Conservation (phyloP, 2,113 vertebrate species). For the Ptilonorhynchus violaceus region DNA sequence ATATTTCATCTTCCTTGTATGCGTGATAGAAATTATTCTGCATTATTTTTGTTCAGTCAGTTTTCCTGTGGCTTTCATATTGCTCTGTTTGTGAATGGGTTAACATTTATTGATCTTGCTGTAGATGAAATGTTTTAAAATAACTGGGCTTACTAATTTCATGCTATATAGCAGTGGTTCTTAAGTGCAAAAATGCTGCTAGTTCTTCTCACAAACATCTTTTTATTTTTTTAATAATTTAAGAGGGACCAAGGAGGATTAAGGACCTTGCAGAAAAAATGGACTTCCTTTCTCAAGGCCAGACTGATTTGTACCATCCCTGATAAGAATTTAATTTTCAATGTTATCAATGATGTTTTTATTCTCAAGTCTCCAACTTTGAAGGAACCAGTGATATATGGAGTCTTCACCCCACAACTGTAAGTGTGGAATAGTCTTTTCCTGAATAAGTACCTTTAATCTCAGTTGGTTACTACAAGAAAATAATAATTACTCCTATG, state of each 20-base stretch:
- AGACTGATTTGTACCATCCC: constrained; percentile 90
- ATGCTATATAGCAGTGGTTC: neutral
- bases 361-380: constrained; percentile 79
- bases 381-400: constrained; percentile 89
- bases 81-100: neutral
- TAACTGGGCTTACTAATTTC: neutral
- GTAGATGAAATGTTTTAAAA: neutral
- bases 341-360: constrained; percentile 90
- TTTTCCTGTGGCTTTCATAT: neutral
- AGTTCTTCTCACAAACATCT: neutral
- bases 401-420: constrained; percentile 92
- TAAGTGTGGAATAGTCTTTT: constrained; percentile 69
- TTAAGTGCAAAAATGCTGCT: neutral
- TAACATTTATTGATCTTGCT: neutral
- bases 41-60: neutral
- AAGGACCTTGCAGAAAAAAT: constrained; percentile 94
- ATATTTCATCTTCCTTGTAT: neutral
- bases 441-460: neutral
- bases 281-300: constrained; percentile 97
- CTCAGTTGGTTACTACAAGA: neutral
- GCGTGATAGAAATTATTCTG: neutral
- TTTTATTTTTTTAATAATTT: neutral
- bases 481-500: neutral
- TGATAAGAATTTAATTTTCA: constrained; percentile 93
- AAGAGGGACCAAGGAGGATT: constrained; percentile 93